These are phyloP conservation scores for Calameuta filiformis DNA, from an alignment of 2,888 invertebrate species.

Conservation along the genomic window DNA sequence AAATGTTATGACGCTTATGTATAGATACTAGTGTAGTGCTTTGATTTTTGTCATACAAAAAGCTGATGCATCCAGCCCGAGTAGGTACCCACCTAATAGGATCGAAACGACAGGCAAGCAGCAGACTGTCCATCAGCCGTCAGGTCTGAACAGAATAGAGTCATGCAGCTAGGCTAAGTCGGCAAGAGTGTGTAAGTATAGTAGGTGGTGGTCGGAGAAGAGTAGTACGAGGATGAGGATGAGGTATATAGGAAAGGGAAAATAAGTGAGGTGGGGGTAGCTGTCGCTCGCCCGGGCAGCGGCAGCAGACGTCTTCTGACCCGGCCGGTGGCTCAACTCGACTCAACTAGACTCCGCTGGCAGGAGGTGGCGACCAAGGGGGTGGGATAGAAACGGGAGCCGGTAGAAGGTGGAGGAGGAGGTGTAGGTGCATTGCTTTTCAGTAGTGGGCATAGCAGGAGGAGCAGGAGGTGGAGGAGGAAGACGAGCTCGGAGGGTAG, in stretches of 20 bases:
- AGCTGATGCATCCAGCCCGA: background rate
- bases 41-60: background rate
- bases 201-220: constrained; percentile 27
- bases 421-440: constrained; percentile 63
- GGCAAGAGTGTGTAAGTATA: background rate
- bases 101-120: background rate
- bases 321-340: constrained; percentile 66
- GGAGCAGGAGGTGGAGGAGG: constrained; percentile 35
- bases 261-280: constrained; percentile 55
- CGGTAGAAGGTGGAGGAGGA: constrained; percentile 36
- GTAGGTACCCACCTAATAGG: background rate
- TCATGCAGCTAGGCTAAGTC: constrained; percentile 42
- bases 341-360: constrained; percentile 56
- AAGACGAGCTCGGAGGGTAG: constrained; percentile 18
- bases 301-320: constrained; percentile 66
- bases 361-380: constrained; percentile 22
- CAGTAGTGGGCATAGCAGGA: constrained; percentile 35
- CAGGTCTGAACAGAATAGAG: constrained; percentile 53
- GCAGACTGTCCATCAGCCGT: constrained; percentile 55
- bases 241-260: constrained; percentile 30
- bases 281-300: constrained; percentile 65
- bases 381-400: constrained; percentile 29
- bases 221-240: constrained; percentile 35
- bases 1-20: background rate
- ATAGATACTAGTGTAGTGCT: background rate